A percentile compares a stretch with the other conserved stretches of the same genome.
Evolutionary conservation across 1,140 invertebrate genomes (phyloP).

Genomic region (Zaprionus lachaisei): DNA sequence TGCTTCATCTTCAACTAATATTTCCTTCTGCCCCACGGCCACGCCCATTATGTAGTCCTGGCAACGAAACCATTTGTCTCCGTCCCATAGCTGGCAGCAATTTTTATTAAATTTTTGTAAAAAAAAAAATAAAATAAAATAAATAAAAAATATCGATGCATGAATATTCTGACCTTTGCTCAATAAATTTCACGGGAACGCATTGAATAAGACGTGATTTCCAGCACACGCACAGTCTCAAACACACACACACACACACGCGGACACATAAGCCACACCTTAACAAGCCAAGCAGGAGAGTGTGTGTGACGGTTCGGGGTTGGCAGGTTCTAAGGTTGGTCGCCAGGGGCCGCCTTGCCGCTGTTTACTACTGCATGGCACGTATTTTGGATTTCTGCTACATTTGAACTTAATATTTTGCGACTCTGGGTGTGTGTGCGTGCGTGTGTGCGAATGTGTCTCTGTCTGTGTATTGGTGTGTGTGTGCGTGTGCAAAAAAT

Average conservation of each 20-base stretch:
- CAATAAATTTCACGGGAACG: conserved; percentile 70
- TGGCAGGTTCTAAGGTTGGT: conserved; percentile 55
- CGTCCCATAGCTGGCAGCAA: conserved; percentile 47
- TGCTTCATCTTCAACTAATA: conserved; percentile 30
- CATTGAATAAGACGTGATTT: conserved; percentile 79
- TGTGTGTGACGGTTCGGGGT: conserved; percentile 22
- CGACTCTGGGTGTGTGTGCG: conserved; percentile 27
- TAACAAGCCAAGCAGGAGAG: conserved; percentile 19
- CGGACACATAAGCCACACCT: conserved; percentile 37
- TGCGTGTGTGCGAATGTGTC: conserved; percentile 3
- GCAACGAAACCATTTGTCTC: conserved; percentile 47
- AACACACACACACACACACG: conserved; percentile 9
- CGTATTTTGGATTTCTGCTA: conserved; percentile 82
- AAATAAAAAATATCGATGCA: conserved; percentile 69
- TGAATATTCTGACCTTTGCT: conserved; percentile 79
- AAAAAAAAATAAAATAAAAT: conserved; percentile 26
- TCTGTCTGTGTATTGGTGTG: conserved; percentile 7
- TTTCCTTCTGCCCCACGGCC: background rate
- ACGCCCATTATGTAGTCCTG: conserved; percentile 29
- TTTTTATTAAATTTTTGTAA: conserved; percentile 53
- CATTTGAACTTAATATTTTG: conserved; percentile 82
- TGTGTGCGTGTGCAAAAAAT: conserved; percentile 16
- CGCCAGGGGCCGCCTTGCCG: conserved; percentile 33
- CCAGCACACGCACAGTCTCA: conserved; percentile 54
- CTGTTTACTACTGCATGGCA: conserved; percentile 79